phyloP scores from a whole-genome alignment of 2,113 vertebrate species.

The Plestiodon gilberti region DNA sequence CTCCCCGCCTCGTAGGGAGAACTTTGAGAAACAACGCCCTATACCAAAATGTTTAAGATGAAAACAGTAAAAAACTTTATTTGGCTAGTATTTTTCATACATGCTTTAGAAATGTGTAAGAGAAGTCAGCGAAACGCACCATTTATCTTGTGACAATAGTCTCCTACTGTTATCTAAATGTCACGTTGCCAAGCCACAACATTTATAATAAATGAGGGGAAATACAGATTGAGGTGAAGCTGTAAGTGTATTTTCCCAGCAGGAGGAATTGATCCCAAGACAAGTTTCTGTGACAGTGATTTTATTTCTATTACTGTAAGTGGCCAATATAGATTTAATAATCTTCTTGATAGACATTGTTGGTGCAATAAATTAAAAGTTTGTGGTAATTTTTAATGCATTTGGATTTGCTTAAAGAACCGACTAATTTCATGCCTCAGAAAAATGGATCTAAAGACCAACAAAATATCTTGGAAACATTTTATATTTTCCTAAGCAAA shows the following conservation, averaged over 20 bases:
- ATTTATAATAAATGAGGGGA: constrained; percentile 20
- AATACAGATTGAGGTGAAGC: constrained; percentile 5
- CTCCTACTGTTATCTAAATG: constrained; percentile 6
- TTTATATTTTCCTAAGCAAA: neutral
- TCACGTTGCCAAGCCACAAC: neutral
- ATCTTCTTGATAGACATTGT: neutral
- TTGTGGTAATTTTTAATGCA: neutral
- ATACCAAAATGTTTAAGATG: fast-evolving
- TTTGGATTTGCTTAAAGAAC: constrained; percentile 37
- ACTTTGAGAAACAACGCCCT: too few relatives aligned
- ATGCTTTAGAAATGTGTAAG: constrained; percentile 13
- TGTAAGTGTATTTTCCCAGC: constrained; percentile 20
- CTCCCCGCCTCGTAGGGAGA: too few relatives aligned
- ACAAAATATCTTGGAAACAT: neutral
- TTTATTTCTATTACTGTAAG: constrained; percentile 34
- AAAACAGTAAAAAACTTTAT: neutral
- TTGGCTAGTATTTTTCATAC: constrained; percentile 8
- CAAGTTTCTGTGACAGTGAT: neutral
- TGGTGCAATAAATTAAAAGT: fast-evolving
- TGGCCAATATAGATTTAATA: constrained; percentile 12
- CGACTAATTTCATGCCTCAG: neutral
- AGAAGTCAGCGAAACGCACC: constrained; percentile 3
- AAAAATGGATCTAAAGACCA: neutral
- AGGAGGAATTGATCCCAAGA: neutral
- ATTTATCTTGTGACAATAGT: neutral